Base-by-base conservation (phyloP, 2,797 vertebrate species). In the Vespertilio murinus region DNA sequence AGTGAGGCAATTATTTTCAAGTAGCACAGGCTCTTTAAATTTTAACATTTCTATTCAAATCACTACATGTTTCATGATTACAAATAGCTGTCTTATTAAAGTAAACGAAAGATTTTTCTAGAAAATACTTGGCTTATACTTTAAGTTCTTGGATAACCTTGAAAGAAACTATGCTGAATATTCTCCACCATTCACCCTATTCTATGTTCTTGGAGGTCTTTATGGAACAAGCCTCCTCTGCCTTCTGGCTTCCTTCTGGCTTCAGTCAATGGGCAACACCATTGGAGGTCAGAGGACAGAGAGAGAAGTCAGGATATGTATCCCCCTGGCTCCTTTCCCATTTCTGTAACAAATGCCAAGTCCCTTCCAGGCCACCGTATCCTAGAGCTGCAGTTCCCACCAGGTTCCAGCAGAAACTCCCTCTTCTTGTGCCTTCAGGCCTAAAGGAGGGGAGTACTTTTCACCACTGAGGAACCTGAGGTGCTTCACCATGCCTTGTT, bases 11-110 rank as follows among this genome's bases (percentile, higher is more conserved):
- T 89, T 90, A 80, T 73, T 94, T 94, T 74, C 25, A 78, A 54
- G 45, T 78, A 87, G 75, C 45, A 84, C 45, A 73, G 71, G 14
- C 42, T 69, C 73, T 88, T 88, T 87, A 93, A 89, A 78, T 87
- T 65, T 67, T 42, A 91, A 88, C 52, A 47, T 71, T 49, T 90
- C 54, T 54, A 77, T 70, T 86, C 82, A 95, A 79, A 92, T 79
- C 14, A n/a, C 18, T 82, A 54, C 16, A 67, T 20, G 23, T 84
- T 33, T 88, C 56, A 70, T 49, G 28, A 83, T 82, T 75, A 74
- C 17, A 73, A 95, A 88, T 30, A 81, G 11, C 25, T 88, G 52
- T 70, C 30, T 88, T 49, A 54, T 56, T 78, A 52, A 93, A 49
- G 28, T 49, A 91, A 11, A 65, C n/a, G 61, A 69, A 13, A 88